Conservation (phyloP, 2,113 vertebrate genomes). For the Heptranchias perlo region DNA sequence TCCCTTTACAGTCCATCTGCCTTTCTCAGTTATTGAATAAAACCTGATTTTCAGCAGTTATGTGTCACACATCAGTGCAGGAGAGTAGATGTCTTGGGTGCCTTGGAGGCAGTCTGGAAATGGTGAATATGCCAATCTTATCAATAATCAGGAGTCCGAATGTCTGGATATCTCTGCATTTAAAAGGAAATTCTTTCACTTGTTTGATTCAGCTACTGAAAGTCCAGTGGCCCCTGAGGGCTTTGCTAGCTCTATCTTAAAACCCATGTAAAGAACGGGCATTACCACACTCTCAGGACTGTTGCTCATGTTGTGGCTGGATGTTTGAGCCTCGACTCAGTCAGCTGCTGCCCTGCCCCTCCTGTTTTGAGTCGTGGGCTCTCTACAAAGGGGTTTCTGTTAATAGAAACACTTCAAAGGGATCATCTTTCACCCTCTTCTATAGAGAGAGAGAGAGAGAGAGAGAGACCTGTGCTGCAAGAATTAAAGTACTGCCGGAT, state of each 20-base stretch:
- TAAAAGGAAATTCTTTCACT: constrained; percentile 6
- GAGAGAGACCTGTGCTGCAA: background rate
- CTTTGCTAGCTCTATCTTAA: background rate
- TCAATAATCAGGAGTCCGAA: constrained; percentile 28
- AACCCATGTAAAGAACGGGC: background rate
- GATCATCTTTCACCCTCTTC: background rate
- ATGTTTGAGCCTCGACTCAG: background rate
- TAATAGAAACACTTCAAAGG: constrained; percentile 7
- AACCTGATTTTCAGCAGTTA: background rate
- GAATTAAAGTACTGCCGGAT: background rate
- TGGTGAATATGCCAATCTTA: constrained; percentile 17
- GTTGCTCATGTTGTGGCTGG: background rate
- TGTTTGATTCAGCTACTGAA: background rate
- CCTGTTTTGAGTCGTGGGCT: background rate
- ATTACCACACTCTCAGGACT: background rate
- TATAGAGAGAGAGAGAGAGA: background rate
- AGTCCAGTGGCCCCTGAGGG: background rate
- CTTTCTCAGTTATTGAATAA: background rate
- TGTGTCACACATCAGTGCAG: background rate
- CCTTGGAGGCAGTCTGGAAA: background rate
- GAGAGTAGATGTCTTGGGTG: background rate
- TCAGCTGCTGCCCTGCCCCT: background rate
- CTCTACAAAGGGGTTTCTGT: constrained; percentile 21
- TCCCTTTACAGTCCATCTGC: no score
- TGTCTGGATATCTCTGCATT: background rate